These are phyloP conservation scores for Thamnophis elegans DNA, from an alignment of 2,797 vertebrate genomes.

Conservation along the genomic window DNA sequence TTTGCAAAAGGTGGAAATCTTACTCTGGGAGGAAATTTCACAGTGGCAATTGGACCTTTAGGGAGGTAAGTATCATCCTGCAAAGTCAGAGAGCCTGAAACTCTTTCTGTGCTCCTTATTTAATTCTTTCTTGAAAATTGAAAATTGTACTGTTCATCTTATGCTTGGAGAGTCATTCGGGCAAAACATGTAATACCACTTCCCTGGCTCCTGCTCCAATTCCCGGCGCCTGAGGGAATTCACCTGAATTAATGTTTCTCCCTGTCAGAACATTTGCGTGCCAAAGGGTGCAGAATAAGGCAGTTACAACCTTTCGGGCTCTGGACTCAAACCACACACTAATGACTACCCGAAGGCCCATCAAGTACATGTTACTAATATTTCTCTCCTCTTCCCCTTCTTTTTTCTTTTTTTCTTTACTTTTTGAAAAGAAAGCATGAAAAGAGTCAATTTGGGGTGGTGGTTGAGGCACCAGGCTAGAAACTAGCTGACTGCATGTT, in stretches of 20 bases:
- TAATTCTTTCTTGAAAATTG: not conserved
- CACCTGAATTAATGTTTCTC: not conserved
- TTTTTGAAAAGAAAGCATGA: not conserved
- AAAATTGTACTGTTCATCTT: not conserved
- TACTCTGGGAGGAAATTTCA: slow-evolving; percentile 92
- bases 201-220: not conserved
- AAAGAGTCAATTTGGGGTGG: not conserved
- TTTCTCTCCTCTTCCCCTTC: not conserved
- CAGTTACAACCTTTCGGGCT: not conserved
- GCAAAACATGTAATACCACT: not conserved
- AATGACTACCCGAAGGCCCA: not conserved
- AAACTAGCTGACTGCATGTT: not conserved
- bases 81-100: not conserved
- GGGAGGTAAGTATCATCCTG: slow-evolving; percentile 79
- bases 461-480: not conserved
- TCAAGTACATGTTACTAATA: not conserved
- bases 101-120: not conserved
- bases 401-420: not conserved
- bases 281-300: not conserved
- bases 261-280: not conserved
- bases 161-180: not conserved
- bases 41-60: slow-evolving; percentile 91
- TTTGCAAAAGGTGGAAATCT: slow-evolving; percentile 96
- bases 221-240: not conserved
- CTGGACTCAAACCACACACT: not conserved